Percentiles rank a stretch among this genome's conserved stretches.
These are phyloP conservation scores for Hippocampus barbouri DNA, from an alignment of 2,113 vertebrate genomes.

Conservation along the genomic window DNA sequence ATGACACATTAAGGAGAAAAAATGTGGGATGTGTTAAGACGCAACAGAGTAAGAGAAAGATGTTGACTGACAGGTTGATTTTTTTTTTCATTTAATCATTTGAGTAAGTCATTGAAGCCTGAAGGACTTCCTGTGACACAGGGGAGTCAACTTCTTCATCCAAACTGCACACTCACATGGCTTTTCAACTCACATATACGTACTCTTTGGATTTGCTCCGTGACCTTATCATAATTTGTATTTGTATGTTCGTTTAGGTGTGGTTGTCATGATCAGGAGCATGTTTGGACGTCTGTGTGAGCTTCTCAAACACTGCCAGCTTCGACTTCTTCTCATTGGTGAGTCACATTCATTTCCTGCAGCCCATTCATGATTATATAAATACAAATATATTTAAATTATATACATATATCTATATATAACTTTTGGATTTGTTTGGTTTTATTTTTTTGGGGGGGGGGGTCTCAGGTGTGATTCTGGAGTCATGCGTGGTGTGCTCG, in stretches of 20 bases:
- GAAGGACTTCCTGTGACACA: not conserved
- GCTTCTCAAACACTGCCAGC: not conserved
- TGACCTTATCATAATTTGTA: not conserved
- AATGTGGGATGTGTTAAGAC: not conserved
- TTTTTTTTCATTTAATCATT: not conserved
- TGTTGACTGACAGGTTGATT: not conserved
- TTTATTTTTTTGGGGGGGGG: not conserved
- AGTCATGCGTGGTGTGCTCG: not conserved
- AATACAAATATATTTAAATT: not conserved
- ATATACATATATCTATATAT: not conserved
- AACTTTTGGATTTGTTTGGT: not conserved
- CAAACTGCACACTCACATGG: not conserved
- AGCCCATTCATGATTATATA: not conserved
- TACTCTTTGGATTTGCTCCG: not conserved
- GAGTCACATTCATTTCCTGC: not conserved
- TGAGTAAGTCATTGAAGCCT: not conserved
- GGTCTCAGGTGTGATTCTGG: not conserved
- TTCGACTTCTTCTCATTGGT: slow-evolving; percentile 2
- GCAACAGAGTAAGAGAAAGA: not conserved
- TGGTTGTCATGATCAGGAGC: not conserved
- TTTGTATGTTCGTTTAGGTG: not conserved
- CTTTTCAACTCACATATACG: not conserved
- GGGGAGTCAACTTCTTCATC: not conserved
- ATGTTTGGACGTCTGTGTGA: not conserved
- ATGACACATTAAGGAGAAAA: not conserved